phyloP scores from a whole-genome alignment of 2,797 vertebrate species.

The Dermochelys coriacea region DNA sequence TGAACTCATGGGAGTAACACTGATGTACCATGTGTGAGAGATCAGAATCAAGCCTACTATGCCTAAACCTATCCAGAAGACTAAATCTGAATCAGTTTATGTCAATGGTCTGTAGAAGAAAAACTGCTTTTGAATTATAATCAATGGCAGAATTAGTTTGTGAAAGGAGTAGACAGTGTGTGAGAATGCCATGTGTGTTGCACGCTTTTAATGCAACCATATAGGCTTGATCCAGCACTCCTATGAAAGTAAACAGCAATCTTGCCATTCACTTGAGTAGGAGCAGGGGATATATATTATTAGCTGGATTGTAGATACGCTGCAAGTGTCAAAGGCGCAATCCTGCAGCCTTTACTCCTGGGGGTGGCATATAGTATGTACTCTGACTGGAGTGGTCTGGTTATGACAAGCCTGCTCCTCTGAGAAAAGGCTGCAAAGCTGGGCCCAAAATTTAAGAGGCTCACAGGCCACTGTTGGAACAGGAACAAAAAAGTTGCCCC shows the following conservation, averaged over 20 bases:
- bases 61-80: fast-evolving
- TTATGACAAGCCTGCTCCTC: fast-evolving
- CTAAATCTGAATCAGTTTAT: neutral
- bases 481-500: neutral
- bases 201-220: fast-evolving
- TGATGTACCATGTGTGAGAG: fast-evolving
- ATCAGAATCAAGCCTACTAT: fast-evolving
- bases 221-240: neutral
- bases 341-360: neutral
- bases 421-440: neutral
- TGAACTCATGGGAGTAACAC: neutral
- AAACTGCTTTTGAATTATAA: fast-evolving
- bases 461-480: neutral
- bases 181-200: neutral
- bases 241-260: neutral
- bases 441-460: neutral
- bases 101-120: fast-evolving
- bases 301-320: neutral
- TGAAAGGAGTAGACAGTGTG: neutral
- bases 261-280: neutral
- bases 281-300: neutral
- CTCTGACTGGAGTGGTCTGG: fast-evolving
- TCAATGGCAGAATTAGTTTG: neutral
- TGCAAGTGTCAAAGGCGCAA: fast-evolving
- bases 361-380: fast-evolving